A percentile compares a stretch with the other conserved stretches of the same genome.
phyloP scores from a whole-genome alignment of 2,797 vertebrate species.

The Gymnopithys bicolor region DNA sequence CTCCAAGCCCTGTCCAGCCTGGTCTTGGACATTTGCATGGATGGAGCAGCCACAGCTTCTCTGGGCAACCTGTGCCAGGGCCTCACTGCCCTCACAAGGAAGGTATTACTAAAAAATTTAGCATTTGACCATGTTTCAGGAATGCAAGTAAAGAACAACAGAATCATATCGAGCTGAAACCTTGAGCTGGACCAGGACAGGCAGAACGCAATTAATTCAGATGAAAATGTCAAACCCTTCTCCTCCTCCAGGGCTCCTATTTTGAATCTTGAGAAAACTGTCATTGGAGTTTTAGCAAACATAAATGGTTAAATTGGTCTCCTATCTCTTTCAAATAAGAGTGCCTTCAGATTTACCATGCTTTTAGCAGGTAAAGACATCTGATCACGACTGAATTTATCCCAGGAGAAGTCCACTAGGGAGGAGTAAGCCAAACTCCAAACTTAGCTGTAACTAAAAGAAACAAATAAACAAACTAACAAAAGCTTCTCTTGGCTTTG shows the following conservation, averaged over 20 bases:
- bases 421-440: not conserved
- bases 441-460: not conserved
- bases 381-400: not conserved
- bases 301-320: not conserved
- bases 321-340: not conserved
- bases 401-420: not conserved
- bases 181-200: not conserved
- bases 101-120: not conserved
- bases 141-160: not conserved
- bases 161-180: not conserved
- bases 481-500: not conserved
- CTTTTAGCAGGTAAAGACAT: not conserved
- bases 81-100: not conserved
- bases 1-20: not conserved
- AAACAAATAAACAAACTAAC: not conserved
- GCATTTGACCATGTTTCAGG: not conserved
- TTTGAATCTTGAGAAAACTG: not conserved
- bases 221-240: not conserved
- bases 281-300: not conserved
- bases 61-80: not conserved
- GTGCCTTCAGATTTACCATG: not conserved
- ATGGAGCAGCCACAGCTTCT: not conserved
- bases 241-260: not conserved
- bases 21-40: not conserved
- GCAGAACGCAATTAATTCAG: not conserved